These are phyloP conservation scores for Geotrupes spiniger DNA, from an alignment of 2,888 invertebrate genomes.

Conservation along the genomic window DNA sequence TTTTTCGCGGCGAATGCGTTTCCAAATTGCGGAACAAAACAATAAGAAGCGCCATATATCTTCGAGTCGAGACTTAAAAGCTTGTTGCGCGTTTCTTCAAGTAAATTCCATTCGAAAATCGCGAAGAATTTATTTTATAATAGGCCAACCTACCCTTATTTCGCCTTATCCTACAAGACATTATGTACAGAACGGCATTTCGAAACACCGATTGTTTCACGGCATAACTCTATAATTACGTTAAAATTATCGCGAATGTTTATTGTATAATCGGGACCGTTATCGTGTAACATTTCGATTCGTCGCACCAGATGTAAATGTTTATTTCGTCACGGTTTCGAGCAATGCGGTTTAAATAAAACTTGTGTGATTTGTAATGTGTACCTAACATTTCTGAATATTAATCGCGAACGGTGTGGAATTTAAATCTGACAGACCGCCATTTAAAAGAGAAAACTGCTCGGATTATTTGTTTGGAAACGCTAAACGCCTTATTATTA, in stretches of 20 bases:
- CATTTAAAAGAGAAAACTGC: too few species aligned
- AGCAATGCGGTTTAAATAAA: too few species aligned
- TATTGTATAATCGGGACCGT: too few species aligned
- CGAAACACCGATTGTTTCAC: slow-evolving; percentile 35
- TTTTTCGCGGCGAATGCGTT: slow-evolving; percentile 15
- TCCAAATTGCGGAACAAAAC: slow-evolving; percentile 21
- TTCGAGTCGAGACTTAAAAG: slow-evolving; percentile 21
- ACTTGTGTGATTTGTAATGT: too few species aligned
- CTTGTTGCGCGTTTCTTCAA: slow-evolving; percentile 26
- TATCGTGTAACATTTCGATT: too few species aligned
- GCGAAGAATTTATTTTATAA: slow-evolving; percentile 39
- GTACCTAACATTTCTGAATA: too few species aligned
- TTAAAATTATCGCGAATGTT: slow-evolving; percentile 31
- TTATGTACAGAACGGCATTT: slow-evolving; percentile 25
- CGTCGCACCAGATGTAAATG: too few species aligned
- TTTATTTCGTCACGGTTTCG: too few species aligned
- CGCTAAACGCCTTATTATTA: too few species aligned
- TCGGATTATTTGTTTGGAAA: too few species aligned
- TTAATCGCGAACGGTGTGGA: too few species aligned
- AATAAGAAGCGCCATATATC: slow-evolving; percentile 25
- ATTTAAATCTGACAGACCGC: too few species aligned
- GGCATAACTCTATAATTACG: slow-evolving; percentile 41
- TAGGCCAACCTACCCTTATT: slow-evolving; percentile 33
- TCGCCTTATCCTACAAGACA: slow-evolving; percentile 25
- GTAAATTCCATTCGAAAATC: slow-evolving; percentile 35